phyloP scores from a whole-genome alignment of 2,888 invertebrate species.

The Luperina nickerlii region DNA sequence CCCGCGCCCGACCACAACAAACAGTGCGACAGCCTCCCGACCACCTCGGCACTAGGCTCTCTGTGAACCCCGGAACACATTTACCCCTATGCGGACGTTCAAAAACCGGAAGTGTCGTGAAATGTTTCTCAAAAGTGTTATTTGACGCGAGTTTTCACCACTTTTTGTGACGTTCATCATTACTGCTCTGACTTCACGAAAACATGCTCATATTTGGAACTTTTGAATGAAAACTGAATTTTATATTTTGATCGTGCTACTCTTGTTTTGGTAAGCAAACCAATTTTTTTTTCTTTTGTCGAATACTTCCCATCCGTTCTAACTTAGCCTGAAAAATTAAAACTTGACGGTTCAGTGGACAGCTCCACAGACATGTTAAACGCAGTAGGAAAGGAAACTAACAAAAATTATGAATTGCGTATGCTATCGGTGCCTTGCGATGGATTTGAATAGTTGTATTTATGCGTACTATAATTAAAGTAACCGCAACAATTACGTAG shows the following conservation, averaged over 20 bases:
- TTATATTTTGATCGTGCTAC: conserved; percentile 42
- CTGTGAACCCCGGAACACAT: conserved; percentile 40
- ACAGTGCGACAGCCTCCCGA: conserved; percentile 46
- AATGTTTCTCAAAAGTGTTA: conserved; percentile 83
- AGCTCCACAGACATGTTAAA: conserved; percentile 41
- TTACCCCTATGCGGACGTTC: conserved; percentile 76
- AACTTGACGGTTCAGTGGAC: conserved; percentile 54
- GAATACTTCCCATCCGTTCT: not conserved
- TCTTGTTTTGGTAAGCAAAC: conserved; percentile 70
- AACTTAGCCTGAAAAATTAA: conserved; percentile 31
- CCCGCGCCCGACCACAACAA: conserved; percentile 37
- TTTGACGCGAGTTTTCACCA: conserved; percentile 78
- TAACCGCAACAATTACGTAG: conserved; percentile 64
- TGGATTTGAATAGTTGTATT: conserved; percentile 44
- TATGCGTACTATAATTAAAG: conserved; percentile 46
- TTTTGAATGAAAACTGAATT: conserved; percentile 70
- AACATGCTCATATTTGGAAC: conserved; percentile 77
- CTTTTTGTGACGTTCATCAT: conserved; percentile 75
- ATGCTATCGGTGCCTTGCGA: conserved; percentile 29
- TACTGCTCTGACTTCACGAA: conserved; percentile 55
- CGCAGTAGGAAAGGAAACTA: conserved; percentile 43
- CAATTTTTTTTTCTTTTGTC: conserved; percentile 41
- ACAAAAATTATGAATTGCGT: conserved; percentile 42
- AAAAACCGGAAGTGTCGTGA: conserved; percentile 81
- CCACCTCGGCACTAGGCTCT: not conserved